phyloP scores from a whole-genome alignment of 2,888 invertebrate species.

The Agrotis ipsilon region DNA sequence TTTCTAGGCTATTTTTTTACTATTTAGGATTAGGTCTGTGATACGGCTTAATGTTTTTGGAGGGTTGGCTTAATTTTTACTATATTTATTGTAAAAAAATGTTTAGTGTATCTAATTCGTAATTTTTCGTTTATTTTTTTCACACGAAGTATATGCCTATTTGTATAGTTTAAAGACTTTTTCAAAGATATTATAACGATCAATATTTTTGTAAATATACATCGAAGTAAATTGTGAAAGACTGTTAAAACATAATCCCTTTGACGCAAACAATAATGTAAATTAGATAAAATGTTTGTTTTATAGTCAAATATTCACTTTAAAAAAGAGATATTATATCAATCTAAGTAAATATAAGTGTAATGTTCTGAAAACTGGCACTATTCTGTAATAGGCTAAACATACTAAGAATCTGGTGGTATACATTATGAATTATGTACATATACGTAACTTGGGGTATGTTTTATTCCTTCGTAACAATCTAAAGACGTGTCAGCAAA shows the following conservation, averaged over 20 bases:
- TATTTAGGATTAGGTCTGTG: slow-evolving; percentile 59
- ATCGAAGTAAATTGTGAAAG: slow-evolving; percentile 69
- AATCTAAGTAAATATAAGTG: slow-evolving; percentile 56
- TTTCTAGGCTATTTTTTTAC: slow-evolving; percentile 63
- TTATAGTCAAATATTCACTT: slow-evolving; percentile 64
- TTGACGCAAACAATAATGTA: slow-evolving; percentile 60
- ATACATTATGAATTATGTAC: slow-evolving; percentile 54
- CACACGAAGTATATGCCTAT: not conserved
- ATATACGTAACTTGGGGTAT: slow-evolving; percentile 12
- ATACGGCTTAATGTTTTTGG: slow-evolving; percentile 47
- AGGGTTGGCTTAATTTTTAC: not conserved
- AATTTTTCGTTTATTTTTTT: not conserved
- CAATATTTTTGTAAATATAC: slow-evolving; percentile 61
- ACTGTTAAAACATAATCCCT: slow-evolving; percentile 68
- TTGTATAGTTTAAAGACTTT: not conserved
- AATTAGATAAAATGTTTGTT: slow-evolving; percentile 49
- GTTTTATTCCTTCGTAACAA: slow-evolving; percentile 39
- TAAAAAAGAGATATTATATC: slow-evolving; percentile 66
- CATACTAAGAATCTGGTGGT: slow-evolving; percentile 41
- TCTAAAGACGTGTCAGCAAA: not conserved
- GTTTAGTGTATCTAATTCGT: not conserved
- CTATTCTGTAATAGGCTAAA: slow-evolving; percentile 50
- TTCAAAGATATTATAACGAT: slow-evolving; percentile 34
- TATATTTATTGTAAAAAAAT: too few relatives aligned
- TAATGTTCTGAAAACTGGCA: slow-evolving; percentile 61